These are phyloP conservation scores for Ammospiza maritima DNA, from an alignment of 2,797 vertebrate species.

Conservation along the genomic window DNA sequence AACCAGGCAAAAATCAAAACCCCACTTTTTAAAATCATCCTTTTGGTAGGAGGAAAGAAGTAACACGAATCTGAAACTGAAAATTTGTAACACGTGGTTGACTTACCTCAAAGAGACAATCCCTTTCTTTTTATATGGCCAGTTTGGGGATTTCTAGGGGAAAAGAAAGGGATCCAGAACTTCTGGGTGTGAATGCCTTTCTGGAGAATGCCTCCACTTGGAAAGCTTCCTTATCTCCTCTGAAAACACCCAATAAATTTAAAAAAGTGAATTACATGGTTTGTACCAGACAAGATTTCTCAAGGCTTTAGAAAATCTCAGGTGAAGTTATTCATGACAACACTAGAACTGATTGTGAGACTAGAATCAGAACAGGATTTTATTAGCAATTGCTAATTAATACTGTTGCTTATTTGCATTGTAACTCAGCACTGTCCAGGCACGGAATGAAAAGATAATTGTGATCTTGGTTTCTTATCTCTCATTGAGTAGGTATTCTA, in stretches of 20 bases:
- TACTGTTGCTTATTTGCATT: background rate
- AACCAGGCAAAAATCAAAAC: background rate
- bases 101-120: background rate
- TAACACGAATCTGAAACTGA: background rate
- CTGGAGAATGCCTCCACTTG: background rate
- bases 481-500: background rate
- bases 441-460: background rate
- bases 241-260: background rate
- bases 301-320: background rate
- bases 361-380: background rate
- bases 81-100: accelerated
- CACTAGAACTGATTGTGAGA: background rate
- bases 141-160: background rate
- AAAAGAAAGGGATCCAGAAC: background rate
- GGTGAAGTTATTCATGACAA: background rate
- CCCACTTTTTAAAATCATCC: background rate
- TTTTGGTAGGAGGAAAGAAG: background rate
- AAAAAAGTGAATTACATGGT: accelerated
- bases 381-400: background rate
- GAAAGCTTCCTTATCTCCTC: background rate
- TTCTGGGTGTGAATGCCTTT: background rate
- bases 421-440: background rate
- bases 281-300: background rate
- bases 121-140: background rate
- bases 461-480: background rate